Percentiles rank a stretch among this genome's conserved stretches.
Conservation (phyloP, 2,797 vertebrate species). For the Corythornis leucogaster region DNA sequence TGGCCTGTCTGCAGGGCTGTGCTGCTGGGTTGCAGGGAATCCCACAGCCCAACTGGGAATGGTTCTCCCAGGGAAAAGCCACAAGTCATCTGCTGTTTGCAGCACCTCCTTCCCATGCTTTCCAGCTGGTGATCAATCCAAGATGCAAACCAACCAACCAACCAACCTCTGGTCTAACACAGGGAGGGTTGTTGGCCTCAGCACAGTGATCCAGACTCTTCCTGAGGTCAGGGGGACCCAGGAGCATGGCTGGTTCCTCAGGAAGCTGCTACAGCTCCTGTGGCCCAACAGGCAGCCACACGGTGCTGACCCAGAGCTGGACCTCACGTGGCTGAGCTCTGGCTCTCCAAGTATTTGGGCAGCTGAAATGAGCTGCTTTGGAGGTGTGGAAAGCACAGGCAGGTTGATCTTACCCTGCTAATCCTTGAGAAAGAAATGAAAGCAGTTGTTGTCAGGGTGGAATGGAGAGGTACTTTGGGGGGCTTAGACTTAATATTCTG, state of each 20-base stretch:
- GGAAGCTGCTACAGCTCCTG: not conserved
- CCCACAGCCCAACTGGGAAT: not conserved
- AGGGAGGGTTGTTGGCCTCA: not conserved
- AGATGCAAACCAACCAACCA: not conserved
- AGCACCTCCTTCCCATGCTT: not conserved
- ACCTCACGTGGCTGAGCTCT: not conserved
- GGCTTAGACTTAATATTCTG: not conserved
- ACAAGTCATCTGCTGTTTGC: not conserved
- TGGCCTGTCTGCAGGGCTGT: conserved; percentile 29
- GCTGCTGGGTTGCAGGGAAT: not conserved
- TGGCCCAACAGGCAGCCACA: not conserved
- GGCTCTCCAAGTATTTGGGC: not conserved
- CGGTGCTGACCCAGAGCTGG: not conserved
- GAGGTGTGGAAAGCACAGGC: not conserved
- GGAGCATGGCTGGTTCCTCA: rapidly evolving
- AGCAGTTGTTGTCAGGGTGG: not conserved
- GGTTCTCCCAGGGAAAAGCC: not conserved
- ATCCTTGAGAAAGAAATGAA: conserved; percentile 50
- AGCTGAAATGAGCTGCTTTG: not conserved
- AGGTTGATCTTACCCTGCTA: conserved; percentile 18
- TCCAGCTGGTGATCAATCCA: not conserved
- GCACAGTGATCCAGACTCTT: not conserved
- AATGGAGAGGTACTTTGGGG: not conserved
- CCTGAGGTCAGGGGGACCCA: not conserved
- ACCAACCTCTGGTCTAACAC: not conserved